A percentile compares a stretch with the other conserved stretches of the same genome.
Conservation (phyloP, 2,113 vertebrate genomes). For the Plectropomus leopardus region DNA sequence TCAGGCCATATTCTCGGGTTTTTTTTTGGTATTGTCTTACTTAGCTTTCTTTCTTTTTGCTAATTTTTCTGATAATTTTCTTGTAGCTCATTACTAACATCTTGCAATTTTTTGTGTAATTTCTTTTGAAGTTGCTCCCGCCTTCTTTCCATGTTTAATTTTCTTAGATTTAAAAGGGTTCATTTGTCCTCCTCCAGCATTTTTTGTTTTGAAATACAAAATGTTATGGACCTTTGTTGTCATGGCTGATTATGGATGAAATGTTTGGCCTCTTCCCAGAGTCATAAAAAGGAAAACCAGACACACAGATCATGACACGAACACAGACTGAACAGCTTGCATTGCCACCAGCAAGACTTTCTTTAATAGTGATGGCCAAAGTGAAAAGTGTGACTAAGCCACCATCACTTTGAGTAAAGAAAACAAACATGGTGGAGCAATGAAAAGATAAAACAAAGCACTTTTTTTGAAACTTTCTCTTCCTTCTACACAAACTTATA, state of each 20-base stretch:
- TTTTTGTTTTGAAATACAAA: background rate
- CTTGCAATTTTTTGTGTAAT: no score
- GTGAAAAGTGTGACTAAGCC: conserved; percentile 70
- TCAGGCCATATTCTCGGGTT: no score
- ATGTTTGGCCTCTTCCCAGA: background rate
- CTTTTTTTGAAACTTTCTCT: conserved; percentile 50
- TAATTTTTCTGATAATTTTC: no score
- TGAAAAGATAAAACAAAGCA: conserved; percentile 71
- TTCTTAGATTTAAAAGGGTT: no score
- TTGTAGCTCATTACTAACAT: no score
- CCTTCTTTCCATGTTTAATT: no score
- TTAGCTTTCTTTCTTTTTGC: no score
- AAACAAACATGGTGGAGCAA: conserved; percentile 73
- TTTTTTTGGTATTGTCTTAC: no score
- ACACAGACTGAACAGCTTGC: conserved; percentile 54
- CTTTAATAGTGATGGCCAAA: conserved; percentile 81
- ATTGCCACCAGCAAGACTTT: conserved; percentile 78
- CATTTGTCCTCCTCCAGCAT: background rate
- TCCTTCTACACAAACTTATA: conserved; percentile 73
- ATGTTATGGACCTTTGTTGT: background rate
- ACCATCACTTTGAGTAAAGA: conserved; percentile 64
- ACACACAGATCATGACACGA: background rate
- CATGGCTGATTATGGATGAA: background rate
- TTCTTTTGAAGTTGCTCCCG: no score
- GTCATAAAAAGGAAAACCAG: background rate